phyloP scores from a whole-genome alignment of 2,797 vertebrate genomes.

The Coregonus ussuriensis region DNA sequence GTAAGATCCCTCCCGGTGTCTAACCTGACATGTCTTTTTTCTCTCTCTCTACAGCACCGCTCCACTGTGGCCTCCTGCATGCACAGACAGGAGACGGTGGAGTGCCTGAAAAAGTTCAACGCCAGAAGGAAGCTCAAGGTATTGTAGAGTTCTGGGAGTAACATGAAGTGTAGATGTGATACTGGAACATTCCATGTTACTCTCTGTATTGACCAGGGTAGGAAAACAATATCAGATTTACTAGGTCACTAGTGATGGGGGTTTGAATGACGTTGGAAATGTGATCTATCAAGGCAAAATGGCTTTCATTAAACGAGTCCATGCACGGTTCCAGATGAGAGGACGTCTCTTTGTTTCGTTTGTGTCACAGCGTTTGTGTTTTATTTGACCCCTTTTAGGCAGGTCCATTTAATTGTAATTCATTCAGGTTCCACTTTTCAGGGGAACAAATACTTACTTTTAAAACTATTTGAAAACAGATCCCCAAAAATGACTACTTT shows the following conservation, averaged over 20 bases:
- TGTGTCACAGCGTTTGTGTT: background rate
- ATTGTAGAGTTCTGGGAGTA: background rate
- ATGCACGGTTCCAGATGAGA: too few relatives aligned
- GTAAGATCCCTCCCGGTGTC: background rate
- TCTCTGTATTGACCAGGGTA: background rate
- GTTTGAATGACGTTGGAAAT: background rate
- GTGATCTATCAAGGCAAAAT: background rate
- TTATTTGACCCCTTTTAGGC: background rate
- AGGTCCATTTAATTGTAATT: background rate
- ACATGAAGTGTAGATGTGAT: background rate
- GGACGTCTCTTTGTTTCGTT: background rate
- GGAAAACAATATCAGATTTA: background rate
- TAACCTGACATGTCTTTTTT: background rate
- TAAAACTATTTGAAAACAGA: too few relatives aligned
- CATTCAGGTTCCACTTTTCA: background rate
- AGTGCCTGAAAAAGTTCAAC: constrained; percentile 99
- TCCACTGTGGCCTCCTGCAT: constrained; percentile 98
- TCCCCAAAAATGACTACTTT: too few relatives aligned
- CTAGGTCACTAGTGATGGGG: background rate
- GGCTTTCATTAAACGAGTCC: background rate
- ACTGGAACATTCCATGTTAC: background rate
- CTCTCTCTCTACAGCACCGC: constrained; percentile 81
- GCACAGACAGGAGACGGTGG: constrained; percentile 98
- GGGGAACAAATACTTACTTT: too few relatives aligned
- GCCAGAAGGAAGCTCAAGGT: constrained; percentile 94